Evolutionary conservation across 2,797 vertebrate genomes (phyloP).

Genomic region (Xiphophorus birchmanni): DNA sequence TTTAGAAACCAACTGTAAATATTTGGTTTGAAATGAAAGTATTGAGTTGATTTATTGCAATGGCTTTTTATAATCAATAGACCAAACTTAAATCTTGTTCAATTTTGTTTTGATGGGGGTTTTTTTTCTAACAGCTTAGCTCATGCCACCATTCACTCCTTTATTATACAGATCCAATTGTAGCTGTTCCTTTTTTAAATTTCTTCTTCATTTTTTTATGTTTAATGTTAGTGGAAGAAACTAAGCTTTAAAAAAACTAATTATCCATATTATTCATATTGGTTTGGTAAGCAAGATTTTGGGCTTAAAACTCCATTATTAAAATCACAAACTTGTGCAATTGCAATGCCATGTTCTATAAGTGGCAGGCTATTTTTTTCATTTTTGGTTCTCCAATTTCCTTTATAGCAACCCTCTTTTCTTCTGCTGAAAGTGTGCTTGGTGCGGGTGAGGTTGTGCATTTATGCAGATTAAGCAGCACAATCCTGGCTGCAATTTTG

Average conservation of each 20-base stretch:
- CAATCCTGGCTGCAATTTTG: slow-evolving; percentile 41
- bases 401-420: slow-evolving; percentile 28
- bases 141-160: slow-evolving; percentile 51
- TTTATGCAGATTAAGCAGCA: slow-evolving; percentile 51
- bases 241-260: slow-evolving; percentile 73
- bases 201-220: slow-evolving; percentile 27
- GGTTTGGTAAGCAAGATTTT: slow-evolving; percentile 27
- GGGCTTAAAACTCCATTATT: slow-evolving; percentile 61
- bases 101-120: slow-evolving; percentile 31
- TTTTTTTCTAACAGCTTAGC: slow-evolving; percentile 54
- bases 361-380: slow-evolving; percentile 16
- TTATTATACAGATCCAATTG: slow-evolving; percentile 32
- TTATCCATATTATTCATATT: slow-evolving; percentile 25
- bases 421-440: slow-evolving; percentile 23
- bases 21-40: slow-evolving; percentile 57
- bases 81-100: slow-evolving; percentile 57
- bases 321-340: background rate
- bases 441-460: slow-evolving; percentile 27
- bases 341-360: slow-evolving; percentile 18
- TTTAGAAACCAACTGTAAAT: slow-evolving; percentile 63
- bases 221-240: slow-evolving; percentile 46
- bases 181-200: slow-evolving; percentile 38
- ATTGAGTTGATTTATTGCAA: slow-evolving; percentile 63
- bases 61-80: slow-evolving; percentile 67
- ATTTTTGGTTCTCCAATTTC: slow-evolving; percentile 32